Conservation (phyloP, 2,888 invertebrate species). For the Orchestes rusci region DNA sequence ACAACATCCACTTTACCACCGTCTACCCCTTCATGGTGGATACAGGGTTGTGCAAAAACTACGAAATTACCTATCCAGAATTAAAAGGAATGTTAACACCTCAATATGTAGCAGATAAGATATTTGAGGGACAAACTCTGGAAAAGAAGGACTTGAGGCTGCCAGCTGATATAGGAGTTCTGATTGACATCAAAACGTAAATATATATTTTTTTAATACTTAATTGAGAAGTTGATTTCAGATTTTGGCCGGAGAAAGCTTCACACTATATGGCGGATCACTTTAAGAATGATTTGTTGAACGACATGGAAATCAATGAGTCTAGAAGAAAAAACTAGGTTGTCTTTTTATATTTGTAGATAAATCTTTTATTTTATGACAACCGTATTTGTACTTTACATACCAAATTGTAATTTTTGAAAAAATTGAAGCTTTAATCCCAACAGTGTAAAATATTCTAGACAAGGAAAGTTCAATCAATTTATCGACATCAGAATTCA, state of each 20-base stretch:
- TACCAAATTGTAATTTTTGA: no score
- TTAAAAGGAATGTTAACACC: slow-evolving; percentile 11
- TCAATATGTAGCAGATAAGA: slow-evolving; percentile 12
- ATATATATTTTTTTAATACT: no score
- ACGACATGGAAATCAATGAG: slow-evolving; percentile 9
- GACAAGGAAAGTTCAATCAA: no score
- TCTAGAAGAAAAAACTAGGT: no score
- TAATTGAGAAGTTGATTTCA: no score
- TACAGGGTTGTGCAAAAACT: slow-evolving; percentile 76
- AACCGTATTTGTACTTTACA: no score
- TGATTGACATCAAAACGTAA: slow-evolving; percentile 7
- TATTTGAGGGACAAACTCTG: slow-evolving; percentile 17
- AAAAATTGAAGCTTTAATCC: no score
- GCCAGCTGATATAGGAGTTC: slow-evolving; percentile 6
- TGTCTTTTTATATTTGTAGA: no score
- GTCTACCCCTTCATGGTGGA: slow-evolving; percentile 85
- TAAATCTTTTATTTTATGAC: no score
- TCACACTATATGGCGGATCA: slow-evolving; percentile 9
- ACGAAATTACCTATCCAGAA: slow-evolving; percentile 33
- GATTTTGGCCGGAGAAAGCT: slow-evolving; percentile 16
- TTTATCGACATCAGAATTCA: no score
- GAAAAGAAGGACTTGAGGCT: slow-evolving; percentile 6
- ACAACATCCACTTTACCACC: slow-evolving; percentile 68
- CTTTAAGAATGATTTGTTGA: slow-evolving; percentile 14
- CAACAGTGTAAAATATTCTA: no score